Evolutionary conservation across 2,113 vertebrate genomes (phyloP).

Genomic region (Carassius gibelio): DNA sequence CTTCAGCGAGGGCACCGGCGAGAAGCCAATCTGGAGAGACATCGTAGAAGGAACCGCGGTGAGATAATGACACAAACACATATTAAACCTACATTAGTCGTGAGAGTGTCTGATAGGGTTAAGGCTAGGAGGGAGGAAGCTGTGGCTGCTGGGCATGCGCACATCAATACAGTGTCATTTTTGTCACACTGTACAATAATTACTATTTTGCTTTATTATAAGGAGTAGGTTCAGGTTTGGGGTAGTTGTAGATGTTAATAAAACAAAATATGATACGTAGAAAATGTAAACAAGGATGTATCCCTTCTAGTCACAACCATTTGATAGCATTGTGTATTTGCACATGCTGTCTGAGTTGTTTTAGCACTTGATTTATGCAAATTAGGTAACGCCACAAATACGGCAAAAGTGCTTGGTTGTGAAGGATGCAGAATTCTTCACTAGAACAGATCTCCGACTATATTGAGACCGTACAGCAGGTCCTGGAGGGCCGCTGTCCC

Average conservation of each 20-base stretch:
- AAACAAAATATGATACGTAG: too few relatives aligned
- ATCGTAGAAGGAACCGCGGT: slow-evolving; percentile 89
- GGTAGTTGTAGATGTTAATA: too few relatives aligned
- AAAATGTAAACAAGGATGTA: too few relatives aligned
- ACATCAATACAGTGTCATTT: too few relatives aligned
- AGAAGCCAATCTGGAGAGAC: slow-evolving; percentile 90
- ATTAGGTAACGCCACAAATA: neutral
- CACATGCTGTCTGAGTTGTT: neutral
- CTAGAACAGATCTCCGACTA: neutral
- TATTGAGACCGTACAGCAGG: neutral
- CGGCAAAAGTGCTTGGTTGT: neutral
- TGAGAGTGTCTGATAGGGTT: neutral
- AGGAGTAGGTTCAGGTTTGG: too few relatives aligned
- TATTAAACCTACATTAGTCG: neutral
- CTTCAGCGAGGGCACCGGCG: slow-evolving; percentile 86
- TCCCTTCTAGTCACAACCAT: too few relatives aligned
- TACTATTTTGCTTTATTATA: too few relatives aligned
- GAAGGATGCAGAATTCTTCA: neutral
- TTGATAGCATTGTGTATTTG: too few relatives aligned
- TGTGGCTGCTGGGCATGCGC: too few relatives aligned
- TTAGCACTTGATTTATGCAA: slow-evolving; percentile 9
- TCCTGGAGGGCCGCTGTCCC: neutral
- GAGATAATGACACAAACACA: slow-evolving; percentile 61
- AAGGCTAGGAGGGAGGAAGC: too few relatives aligned
- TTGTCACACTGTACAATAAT: too few relatives aligned